Evolutionary conservation across 2,888 invertebrate species (phyloP).

Genomic region (Cyclophora albipunctata): DNA sequence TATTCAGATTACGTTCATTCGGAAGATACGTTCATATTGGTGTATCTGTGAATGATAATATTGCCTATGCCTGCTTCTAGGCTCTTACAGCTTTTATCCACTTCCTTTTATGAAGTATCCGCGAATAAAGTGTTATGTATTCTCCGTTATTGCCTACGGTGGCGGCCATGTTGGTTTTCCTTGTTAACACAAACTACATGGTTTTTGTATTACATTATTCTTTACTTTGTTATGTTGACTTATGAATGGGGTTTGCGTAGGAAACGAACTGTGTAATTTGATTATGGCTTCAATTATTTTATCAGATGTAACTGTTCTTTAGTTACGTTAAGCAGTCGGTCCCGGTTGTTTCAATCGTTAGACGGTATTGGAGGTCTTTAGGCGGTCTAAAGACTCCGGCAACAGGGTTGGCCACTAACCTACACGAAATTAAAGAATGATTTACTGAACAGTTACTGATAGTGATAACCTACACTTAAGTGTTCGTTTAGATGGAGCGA

Average conservation of each 20-base stretch:
- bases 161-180: slow-evolving; percentile 17
- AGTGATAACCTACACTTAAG: too few species aligned
- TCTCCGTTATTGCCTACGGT: slow-evolving; percentile 11
- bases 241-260: neutral
- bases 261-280: too few species aligned
- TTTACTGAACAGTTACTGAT: too few species aligned
- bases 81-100: slow-evolving; percentile 11
- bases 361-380: too few species aligned
- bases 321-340: too few species aligned
- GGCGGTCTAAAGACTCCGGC: too few species aligned
- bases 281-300: too few species aligned
- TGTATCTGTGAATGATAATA: neutral
- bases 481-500: too few species aligned
- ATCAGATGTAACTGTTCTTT: too few species aligned
- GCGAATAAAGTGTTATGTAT: slow-evolving; percentile 11
- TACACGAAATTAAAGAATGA: too few species aligned
- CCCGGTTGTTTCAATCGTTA: too few species aligned
- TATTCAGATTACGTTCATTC: slow-evolving; percentile 16
- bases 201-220: slow-evolving; percentile 24
- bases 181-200: slow-evolving; percentile 23
- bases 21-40: slow-evolving; percentile 7
- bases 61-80: slow-evolving; percentile 6
- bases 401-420: too few species aligned
- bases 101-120: slow-evolving; percentile 20
- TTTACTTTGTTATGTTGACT: slow-evolving; percentile 12